Evolutionary conservation across 2,797 vertebrate species (phyloP).

Genomic region (Fistularia tabacaria): DNA sequence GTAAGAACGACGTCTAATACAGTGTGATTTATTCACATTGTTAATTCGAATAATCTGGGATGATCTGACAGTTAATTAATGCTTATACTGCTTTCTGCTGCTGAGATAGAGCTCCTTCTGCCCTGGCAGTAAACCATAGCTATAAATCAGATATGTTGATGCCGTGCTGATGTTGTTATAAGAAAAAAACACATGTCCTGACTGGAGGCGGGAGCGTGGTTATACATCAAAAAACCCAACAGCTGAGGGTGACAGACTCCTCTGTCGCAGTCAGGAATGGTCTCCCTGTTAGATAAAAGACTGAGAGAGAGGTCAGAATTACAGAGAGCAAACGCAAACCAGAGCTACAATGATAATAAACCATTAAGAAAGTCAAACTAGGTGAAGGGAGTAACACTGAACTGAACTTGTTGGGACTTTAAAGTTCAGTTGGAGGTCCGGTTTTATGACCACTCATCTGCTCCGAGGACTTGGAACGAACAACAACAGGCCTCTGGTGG

Average conservation of each 20-base stretch:
- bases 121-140: slow-evolving; percentile 27
- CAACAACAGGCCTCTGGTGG: slow-evolving; percentile 45
- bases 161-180: slow-evolving; percentile 48
- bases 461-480: slow-evolving; percentile 38
- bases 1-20: no score
- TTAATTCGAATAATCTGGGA: no score
- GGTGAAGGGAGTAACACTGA: not conserved
- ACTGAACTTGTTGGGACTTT: no score
- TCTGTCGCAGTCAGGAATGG: slow-evolving; percentile 42
- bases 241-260: slow-evolving; percentile 63
- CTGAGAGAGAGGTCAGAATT: no score
- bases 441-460: slow-evolving; percentile 36
- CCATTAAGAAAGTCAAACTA: slow-evolving; percentile 16
- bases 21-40: no score
- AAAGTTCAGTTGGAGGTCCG: slow-evolving; percentile 13
- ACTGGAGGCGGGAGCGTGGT: slow-evolving; percentile 31
- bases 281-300: slow-evolving; percentile 23
- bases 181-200: slow-evolving; percentile 53
- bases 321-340: slow-evolving; percentile 21
- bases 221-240: slow-evolving; percentile 57
- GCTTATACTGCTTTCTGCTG: slow-evolving; percentile 12
- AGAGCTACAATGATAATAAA: slow-evolving; percentile 29
- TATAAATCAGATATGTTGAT: slow-evolving; percentile 51
- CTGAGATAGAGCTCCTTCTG: slow-evolving; percentile 16
- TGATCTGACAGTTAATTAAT: no score